These are phyloP conservation scores for Andricus curvator DNA, from an alignment of 2,888 invertebrate species.

Conservation along the genomic window DNA sequence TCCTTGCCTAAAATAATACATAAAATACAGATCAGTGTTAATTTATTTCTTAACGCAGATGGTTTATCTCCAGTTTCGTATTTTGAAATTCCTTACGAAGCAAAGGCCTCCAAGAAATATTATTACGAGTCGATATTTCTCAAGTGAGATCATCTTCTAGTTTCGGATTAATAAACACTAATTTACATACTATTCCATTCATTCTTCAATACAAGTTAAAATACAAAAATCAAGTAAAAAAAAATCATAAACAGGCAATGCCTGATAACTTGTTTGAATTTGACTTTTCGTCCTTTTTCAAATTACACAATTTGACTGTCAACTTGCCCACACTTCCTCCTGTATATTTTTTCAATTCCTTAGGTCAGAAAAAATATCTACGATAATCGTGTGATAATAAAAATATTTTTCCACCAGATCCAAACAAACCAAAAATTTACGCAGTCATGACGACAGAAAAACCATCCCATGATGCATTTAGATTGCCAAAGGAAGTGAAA, in stretches of 20 bases:
- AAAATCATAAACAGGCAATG: too few relatives aligned
- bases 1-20: background rate
- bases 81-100: conserved; percentile 9
- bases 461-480: conserved; percentile 71
- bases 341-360: too few relatives aligned
- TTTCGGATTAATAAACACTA: background rate
- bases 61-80: background rate
- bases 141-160: conserved; percentile 12
- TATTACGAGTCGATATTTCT: background rate
- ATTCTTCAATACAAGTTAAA: background rate
- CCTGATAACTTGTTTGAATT: too few relatives aligned
- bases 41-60: conserved; percentile 22
- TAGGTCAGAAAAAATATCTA: too few relatives aligned
- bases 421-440: background rate
- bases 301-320: too few relatives aligned
- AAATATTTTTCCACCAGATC: conserved; percentile 8
- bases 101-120: background rate
- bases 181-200: background rate
- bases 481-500: conserved; percentile 81
- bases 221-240: background rate
- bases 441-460: conserved; percentile 14
- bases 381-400: background rate
- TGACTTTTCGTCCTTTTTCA: too few relatives aligned
- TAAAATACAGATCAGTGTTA: background rate
- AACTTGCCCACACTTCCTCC: too few relatives aligned